phyloP scores from a whole-genome alignment of 1,140 invertebrate species.

The Cyclargus thomasi region DNA sequence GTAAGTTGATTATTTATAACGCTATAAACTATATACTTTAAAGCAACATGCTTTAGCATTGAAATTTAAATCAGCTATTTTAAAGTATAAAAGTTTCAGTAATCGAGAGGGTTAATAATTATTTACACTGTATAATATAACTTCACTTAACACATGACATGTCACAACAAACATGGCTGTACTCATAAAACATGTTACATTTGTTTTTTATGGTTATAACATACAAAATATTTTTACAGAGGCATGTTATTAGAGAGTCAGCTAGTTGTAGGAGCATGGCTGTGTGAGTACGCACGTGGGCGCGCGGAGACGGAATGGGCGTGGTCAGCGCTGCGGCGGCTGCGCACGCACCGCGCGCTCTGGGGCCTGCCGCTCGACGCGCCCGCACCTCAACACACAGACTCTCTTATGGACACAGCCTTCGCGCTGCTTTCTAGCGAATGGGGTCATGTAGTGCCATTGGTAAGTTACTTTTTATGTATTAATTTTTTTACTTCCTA shows the following conservation, averaged over 20 bases:
- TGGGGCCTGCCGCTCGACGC: slow-evolving; percentile 37
- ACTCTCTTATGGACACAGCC: slow-evolving; percentile 26
- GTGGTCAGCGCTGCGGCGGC: slow-evolving; percentile 37
- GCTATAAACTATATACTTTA: too few species aligned
- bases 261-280: slow-evolving; percentile 38
- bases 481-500: too few species aligned
- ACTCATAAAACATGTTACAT: too few species aligned
- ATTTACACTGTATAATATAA: too few species aligned
- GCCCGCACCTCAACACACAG: slow-evolving; percentile 27
- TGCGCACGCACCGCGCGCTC: slow-evolving; percentile 38
- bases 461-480: slow-evolving; percentile 36
- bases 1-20: too few species aligned
- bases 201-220: too few species aligned
- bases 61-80: too few species aligned
- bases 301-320: slow-evolving; percentile 37
- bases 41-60: too few species aligned
- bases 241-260: slow-evolving; percentile 44
- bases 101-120: too few species aligned
- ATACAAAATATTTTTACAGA: slow-evolving; percentile 24
- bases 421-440: slow-evolving; percentile 40
- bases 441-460: slow-evolving; percentile 55
- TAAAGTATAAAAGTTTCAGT: too few species aligned
- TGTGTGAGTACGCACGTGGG: slow-evolving; percentile 29
- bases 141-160: too few species aligned
- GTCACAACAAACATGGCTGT: too few species aligned